phyloP scores from a whole-genome alignment of 2,113 vertebrate species.

The Camelus dromedarius region DNA sequence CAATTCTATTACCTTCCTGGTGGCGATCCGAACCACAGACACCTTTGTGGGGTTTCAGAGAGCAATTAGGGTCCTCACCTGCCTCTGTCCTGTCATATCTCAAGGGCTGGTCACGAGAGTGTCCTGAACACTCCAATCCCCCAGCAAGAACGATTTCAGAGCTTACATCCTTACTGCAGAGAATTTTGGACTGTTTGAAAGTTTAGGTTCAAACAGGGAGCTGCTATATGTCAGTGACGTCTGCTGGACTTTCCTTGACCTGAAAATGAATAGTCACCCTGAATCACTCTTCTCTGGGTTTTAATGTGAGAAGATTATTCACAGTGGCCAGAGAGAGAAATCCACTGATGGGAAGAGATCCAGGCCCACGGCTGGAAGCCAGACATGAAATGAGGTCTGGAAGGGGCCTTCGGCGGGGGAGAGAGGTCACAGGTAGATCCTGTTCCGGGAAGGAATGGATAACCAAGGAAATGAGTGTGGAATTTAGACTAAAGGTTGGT shows the following conservation, averaged over 20 bases:
- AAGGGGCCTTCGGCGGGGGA: not conserved
- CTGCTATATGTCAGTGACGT: not conserved
- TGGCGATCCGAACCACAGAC: not conserved
- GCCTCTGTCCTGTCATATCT: not conserved
- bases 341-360: not conserved
- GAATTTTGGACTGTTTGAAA: not conserved
- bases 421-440: not conserved
- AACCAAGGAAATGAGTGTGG: not conserved
- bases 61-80: not conserved
- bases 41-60: too few species aligned
- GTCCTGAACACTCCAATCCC: too few species aligned
- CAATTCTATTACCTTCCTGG: not conserved
- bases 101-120: accelerated
- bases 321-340: not conserved
- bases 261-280: not conserved
- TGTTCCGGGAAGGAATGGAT: not conserved
- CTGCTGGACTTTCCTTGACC: not conserved
- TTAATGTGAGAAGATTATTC: not conserved
- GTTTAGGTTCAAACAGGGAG: not conserved
- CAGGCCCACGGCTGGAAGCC: not conserved
- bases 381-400: not conserved
- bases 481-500: not conserved
- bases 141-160: too few species aligned
- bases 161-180: not conserved
- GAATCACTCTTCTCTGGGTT: not conserved